phyloP scores from a whole-genome alignment of 2,113 vertebrate species.

The Columba livia region DNA sequence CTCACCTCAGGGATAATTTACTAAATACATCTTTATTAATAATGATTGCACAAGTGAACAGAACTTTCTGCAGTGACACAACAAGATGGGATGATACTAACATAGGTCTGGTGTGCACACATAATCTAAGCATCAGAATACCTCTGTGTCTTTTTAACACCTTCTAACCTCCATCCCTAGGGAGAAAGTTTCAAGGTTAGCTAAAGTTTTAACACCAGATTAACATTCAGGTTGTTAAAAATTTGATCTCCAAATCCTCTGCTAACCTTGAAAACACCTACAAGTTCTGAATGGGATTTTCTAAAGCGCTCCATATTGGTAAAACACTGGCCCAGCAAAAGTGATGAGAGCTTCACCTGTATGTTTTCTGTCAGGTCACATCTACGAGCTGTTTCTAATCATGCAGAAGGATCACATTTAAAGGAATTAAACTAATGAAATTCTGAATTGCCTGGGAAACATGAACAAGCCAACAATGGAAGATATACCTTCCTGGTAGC shows the following conservation, averaged over 20 bases:
- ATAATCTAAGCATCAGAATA: not conserved
- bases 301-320: not conserved
- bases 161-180: not conserved
- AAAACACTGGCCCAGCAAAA: not conserved
- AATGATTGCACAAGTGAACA: not conserved
- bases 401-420: not conserved
- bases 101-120: not conserved
- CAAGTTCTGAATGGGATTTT: not conserved
- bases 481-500: not conserved
- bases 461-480: not conserved
- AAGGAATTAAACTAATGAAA: not conserved
- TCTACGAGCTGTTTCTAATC: not conserved
- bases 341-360: not conserved
- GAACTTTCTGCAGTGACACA: not conserved
- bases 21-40: slow-evolving; percentile 45
- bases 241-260: not conserved
- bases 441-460: not conserved
- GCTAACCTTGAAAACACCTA: not conserved
- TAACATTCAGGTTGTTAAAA: not conserved
- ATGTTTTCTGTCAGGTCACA: not conserved
- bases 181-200: not conserved
- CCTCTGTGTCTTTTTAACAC: not conserved
- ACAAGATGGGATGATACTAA: not conserved
- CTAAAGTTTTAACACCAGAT: not conserved
- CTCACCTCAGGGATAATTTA: not conserved